Base-by-base conservation (phyloP, 2,113 vertebrate genomes). In the Ondatra zibethicus region DNA sequence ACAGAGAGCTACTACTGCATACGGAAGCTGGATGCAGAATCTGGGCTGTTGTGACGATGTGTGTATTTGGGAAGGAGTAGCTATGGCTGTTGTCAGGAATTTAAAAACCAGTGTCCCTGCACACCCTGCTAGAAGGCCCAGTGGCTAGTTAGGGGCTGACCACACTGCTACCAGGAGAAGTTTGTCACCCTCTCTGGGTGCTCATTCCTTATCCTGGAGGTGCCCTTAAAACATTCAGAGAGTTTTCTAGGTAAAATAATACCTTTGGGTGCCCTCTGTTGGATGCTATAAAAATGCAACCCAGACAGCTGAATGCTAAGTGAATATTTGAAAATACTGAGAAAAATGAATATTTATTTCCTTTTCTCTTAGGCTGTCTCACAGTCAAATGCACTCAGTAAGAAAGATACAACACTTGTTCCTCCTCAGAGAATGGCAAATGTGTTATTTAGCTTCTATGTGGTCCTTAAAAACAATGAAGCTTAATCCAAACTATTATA, bases 211-310 rank as follows among this genome's bases (percentile, higher is more conserved):
- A 1, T 47, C 82, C 33, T 73, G 68, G 31, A 78, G 63, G 7
- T 39, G 33, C 5, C 52, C 66, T 77, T 91, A 81, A 92, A 96
- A 63, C 8, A 23, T 23, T 68, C 13, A 3, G 89, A 82, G 33
- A 45, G n/a, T 89, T 93, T 96, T 63, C 70, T 75, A 72, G 29
- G 31, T 88, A 52, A 93, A 80, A 88, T n/a, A 88, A 27, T 85
- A 66, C 33, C 29, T 89, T 21, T 86, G 76, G 88, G 88, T 4
- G 31, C 89, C 94, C 91, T 97, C 95, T 97, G 55, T 36, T 97
- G 88, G 91, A 47, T 73, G 0, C 65, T 91, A 52, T 77, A 33
- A 85, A 61, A 93, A 88, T 61, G 68, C 42, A 52, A 29, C 42
- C 45, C 12, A 25, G 77, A 36, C 13, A 47, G 19, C 58, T 29